Conservation (phyloP, 2,113 vertebrate species). For the Platysteira castanea region DNA sequence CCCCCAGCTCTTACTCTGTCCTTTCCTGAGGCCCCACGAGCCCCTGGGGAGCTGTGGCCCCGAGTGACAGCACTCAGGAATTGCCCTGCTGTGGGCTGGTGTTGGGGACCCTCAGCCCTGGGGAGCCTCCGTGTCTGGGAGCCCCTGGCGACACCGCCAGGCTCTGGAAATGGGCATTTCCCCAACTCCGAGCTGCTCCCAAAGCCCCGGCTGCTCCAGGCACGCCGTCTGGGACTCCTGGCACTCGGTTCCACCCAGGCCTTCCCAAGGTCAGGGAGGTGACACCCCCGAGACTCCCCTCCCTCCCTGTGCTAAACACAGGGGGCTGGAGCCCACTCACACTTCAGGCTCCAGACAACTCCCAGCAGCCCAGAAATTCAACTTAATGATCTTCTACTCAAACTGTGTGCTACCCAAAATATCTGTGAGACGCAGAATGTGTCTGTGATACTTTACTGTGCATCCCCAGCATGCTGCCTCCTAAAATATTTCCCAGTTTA, state of each 20-base stretch:
- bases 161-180: not conserved
- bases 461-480: not conserved
- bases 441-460: not conserved
- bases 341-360: not conserved
- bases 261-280: not conserved
- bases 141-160: fast-evolving
- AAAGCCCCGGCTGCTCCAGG: not conserved
- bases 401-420: not conserved
- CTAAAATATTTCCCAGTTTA: not conserved
- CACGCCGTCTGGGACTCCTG: not conserved
- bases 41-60: not conserved
- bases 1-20: not conserved
- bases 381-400: not conserved
- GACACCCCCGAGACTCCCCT: not conserved
- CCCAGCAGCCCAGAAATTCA: not conserved
- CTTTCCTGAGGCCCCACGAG: fast-evolving
- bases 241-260: not conserved
- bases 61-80: not conserved
- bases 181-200: not conserved
- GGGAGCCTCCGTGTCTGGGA: not conserved
- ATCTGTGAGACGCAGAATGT: not conserved
- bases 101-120: fast-evolving
- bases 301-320: fast-evolving
- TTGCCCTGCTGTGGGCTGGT: fast-evolving
- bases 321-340: not conserved